Evolutionary conservation across 1,140 invertebrate species (phyloP).

Genomic region (Armadillidium nasatum): DNA sequence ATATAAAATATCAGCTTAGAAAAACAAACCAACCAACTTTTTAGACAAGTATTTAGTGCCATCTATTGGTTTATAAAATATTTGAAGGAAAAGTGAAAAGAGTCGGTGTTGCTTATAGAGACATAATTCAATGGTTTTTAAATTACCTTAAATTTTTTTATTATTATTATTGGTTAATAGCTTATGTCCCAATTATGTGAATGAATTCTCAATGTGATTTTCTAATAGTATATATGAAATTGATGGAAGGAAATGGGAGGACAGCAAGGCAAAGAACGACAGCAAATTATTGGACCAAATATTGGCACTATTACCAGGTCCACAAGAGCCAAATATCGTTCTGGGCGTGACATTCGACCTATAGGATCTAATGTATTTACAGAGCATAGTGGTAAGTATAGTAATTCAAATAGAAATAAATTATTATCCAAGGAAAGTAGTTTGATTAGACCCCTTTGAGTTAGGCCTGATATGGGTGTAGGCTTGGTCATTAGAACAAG

Average conservation of each 20-base stretch:
- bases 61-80: constrained; percentile 1
- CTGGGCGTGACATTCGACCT: constrained; percentile 27
- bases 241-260: constrained; percentile 35
- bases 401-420: background rate
- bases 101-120: background rate
- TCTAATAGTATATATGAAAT: background rate
- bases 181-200: background rate
- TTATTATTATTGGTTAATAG: background rate
- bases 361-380: constrained; percentile 37
- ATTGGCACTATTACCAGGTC: constrained; percentile 24
- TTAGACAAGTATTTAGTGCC: background rate
- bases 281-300: background rate
- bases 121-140: background rate
- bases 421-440: no score
- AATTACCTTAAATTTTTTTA: background rate
- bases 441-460: no score
- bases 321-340: constrained; percentile 28
- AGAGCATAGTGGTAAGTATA: constrained; percentile 37
- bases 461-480: no score
- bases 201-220: background rate
- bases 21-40: no score
- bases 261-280: constrained; percentile 42
- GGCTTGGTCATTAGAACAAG: no score
- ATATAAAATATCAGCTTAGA: no score
- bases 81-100: constrained; percentile 13